Evolutionary conservation across 2,797 vertebrate genomes (phyloP).

Genomic region (Geotria australis): DNA sequence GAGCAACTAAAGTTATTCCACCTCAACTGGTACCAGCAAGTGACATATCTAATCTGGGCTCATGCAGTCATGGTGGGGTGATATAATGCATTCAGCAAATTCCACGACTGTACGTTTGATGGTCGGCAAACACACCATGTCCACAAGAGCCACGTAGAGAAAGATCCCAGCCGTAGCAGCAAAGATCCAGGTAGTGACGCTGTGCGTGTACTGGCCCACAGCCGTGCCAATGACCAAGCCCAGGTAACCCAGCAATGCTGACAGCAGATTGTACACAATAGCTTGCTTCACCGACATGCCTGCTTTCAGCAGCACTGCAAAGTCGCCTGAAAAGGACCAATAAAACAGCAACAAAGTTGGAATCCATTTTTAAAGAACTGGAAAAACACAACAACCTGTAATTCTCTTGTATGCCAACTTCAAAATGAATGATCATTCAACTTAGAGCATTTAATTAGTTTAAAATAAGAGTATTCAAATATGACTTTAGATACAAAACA

Average conservation of each 20-base stretch:
- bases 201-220: slow-evolving; percentile 70
- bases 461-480: not conserved
- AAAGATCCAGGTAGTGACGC: slow-evolving; percentile 86
- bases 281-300: slow-evolving; percentile 92
- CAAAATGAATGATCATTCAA: too few species aligned
- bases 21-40: too few species aligned
- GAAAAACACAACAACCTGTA: too few species aligned
- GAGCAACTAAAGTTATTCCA: too few species aligned
- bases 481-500: not conserved
- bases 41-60: too few species aligned
- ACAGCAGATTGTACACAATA: slow-evolving; percentile 79
- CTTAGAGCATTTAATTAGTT: too few species aligned
- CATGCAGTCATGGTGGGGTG: too few species aligned
- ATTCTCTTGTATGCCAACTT: too few species aligned
- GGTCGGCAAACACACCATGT: slow-evolving; percentile 31
- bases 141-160: slow-evolving; percentile 84
- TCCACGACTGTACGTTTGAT: too few species aligned
- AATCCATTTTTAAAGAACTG: not conserved
- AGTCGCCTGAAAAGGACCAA: slow-evolving; percentile 35
- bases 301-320: slow-evolving; percentile 82
- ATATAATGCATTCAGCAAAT: too few species aligned
- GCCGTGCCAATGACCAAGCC: slow-evolving; percentile 84
- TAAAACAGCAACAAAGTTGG: not conserved
- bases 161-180: slow-evolving; percentile 95
- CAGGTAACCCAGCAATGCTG: slow-evolving; percentile 81